phyloP scores from a whole-genome alignment of 2,113 vertebrate genomes.

The Thymallus thymallus region DNA sequence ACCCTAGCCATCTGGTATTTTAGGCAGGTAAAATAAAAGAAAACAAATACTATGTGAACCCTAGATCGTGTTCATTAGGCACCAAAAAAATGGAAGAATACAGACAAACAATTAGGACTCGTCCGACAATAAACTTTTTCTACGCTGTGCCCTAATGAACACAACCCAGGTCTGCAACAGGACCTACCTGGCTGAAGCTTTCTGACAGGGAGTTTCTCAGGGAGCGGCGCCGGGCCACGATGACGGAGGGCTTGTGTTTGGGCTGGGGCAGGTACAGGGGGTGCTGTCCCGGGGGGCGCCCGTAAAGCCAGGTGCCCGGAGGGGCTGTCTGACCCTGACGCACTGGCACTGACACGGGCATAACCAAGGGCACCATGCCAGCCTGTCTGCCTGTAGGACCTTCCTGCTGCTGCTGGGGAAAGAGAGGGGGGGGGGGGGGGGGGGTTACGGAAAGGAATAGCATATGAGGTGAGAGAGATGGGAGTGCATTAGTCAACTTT shows the following conservation, averaged over 20 bases:
- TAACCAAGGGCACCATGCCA: slow-evolving; percentile 88
- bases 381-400: slow-evolving; percentile 65
- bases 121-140: no score
- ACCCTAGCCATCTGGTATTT: no score
- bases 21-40: no score
- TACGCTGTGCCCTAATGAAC: no score
- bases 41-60: no score
- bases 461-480: background rate
- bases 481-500: background rate
- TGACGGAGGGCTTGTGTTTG: slow-evolving; percentile 86
- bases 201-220: slow-evolving; percentile 78
- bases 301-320: slow-evolving; percentile 63
- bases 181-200: slow-evolving; percentile 41
- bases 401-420: slow-evolving; percentile 49
- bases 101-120: no score
- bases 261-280: slow-evolving; percentile 64
- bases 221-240: slow-evolving; percentile 88
- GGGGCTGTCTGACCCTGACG: slow-evolving; percentile 68
- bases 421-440: background rate
- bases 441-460: background rate
- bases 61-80: no score
- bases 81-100: no score
- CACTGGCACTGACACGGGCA: slow-evolving; percentile 96
- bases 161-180: background rate
- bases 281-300: slow-evolving; percentile 36